phyloP scores from a whole-genome alignment of 2,113 vertebrate species.

The Danio rerio region DNA sequence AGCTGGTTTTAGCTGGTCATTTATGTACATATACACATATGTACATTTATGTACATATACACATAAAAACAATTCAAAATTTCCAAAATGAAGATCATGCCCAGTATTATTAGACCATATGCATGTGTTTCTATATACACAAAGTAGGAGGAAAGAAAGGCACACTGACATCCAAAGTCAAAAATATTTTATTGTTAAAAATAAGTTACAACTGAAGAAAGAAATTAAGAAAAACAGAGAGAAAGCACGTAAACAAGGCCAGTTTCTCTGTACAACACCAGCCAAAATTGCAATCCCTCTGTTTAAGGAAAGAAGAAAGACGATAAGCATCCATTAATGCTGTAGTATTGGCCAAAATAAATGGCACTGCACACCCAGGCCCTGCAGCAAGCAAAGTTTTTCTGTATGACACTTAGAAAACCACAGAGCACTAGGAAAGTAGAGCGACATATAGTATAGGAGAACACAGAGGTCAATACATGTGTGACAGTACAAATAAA shows the following conservation, averaged over 20 bases:
- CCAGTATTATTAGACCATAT: too few relatives aligned
- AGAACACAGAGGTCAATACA: constrained; percentile 4
- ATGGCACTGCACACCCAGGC: constrained; percentile 36
- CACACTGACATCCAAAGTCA: background rate
- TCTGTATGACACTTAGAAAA: constrained; percentile 86
- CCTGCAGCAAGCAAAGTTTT: constrained; percentile 85
- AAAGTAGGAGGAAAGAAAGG: background rate
- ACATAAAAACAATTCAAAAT: too few relatives aligned
- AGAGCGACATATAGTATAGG: constrained; percentile 42
- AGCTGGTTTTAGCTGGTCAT: too few relatives aligned
- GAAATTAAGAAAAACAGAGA: constrained; percentile 59
- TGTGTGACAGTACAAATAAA: constrained; percentile 87
- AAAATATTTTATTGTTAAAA: constrained; percentile 34
- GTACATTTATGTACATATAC: too few relatives aligned
- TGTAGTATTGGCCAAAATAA: constrained; percentile 18
- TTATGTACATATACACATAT: too few relatives aligned
- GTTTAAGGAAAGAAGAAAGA: constrained; percentile 45
- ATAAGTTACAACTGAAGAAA: constrained; percentile 1
- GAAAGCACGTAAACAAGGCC: constrained; percentile 85
- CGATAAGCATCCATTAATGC: constrained; percentile 3
- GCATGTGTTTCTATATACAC: too few relatives aligned
- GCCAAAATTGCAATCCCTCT: constrained; percentile 77
- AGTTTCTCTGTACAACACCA: constrained; percentile 98
- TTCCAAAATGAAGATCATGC: too few relatives aligned
- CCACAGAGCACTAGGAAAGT: constrained; percentile 81